These are phyloP conservation scores for Brenthis hecate DNA, from an alignment of 2,888 invertebrate genomes.

Conservation along the genomic window DNA sequence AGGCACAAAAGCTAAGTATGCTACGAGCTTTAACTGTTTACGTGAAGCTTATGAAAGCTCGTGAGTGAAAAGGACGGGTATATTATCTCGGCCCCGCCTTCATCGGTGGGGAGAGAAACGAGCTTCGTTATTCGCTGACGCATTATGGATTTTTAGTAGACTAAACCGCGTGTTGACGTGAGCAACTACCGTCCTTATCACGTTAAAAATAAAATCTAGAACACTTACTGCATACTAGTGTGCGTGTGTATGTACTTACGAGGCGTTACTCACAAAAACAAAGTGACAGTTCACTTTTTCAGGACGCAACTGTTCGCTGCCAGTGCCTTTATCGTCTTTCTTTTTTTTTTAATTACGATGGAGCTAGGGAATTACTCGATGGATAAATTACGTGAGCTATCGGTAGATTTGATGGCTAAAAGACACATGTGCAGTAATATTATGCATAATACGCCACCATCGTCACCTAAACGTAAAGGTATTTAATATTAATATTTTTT, in stretches of 20 bases:
- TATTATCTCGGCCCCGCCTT: constrained; percentile 68
- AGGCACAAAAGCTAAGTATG: constrained; percentile 35
- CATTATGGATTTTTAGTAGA: constrained; percentile 76
- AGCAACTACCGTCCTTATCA: constrained; percentile 33
- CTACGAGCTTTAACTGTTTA: constrained; percentile 36
- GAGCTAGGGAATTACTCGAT: constrained; percentile 51
- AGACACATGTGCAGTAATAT: constrained; percentile 45
- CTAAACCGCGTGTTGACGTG: constrained; percentile 37
- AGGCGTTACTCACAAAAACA: constrained; percentile 26
- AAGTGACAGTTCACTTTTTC: constrained; percentile 68
- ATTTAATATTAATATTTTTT: constrained; percentile 30
- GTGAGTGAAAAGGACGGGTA: constrained; percentile 68
- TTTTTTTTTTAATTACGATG: constrained; percentile 49
- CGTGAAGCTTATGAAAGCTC: constrained; percentile 61
- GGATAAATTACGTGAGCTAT: constrained; percentile 55
- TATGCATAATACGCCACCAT: constrained; percentile 59
- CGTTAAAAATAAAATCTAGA: constrained; percentile 24
- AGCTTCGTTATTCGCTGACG: constrained; percentile 67
- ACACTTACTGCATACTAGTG: constrained; percentile 37
- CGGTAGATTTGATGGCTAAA: constrained; percentile 52
- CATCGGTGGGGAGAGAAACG: constrained; percentile 66
- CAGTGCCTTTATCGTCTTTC: constrained; percentile 33
- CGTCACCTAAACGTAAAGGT: constrained; percentile 72
- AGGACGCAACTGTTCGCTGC: constrained; percentile 46
- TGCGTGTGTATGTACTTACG: constrained; percentile 16